Evolutionary conservation across 2,797 vertebrate genomes (phyloP).

Genomic region (Platalea minor): DNA sequence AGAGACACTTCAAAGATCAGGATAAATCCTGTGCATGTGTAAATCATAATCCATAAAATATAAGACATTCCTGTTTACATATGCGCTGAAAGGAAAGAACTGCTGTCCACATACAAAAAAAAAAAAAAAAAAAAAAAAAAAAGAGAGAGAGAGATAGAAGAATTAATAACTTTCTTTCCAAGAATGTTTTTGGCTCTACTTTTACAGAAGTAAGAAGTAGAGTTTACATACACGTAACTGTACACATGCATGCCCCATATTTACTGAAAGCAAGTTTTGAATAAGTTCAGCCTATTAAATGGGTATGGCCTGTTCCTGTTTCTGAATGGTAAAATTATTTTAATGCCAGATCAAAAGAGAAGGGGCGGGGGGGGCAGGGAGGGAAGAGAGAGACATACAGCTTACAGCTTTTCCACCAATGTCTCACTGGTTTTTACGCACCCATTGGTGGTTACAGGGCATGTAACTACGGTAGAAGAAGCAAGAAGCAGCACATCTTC

Average conservation of each 20-base stretch:
- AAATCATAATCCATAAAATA: neutral
- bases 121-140: too few relatives aligned
- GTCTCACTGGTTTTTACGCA: neutral
- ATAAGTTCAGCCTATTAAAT: neutral
- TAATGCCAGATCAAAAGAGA: neutral
- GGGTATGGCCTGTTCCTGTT: neutral
- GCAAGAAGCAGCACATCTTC: neutral
- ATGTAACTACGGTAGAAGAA: neutral
- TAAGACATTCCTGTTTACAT: neutral
- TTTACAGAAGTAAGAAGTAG: neutral
- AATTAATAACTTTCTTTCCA: neutral
- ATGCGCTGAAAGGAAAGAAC: neutral
- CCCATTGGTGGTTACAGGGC: neutral
- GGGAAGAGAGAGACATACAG: neutral
- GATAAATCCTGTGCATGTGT: neutral
- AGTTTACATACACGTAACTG: neutral
- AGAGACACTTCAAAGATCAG: neutral
- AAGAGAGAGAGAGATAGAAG: neutral
- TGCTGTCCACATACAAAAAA: neutral
- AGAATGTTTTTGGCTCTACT: neutral
- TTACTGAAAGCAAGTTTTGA: neutral
- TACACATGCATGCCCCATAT: neutral
- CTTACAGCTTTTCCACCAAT: neutral
- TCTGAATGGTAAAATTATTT: neutral
- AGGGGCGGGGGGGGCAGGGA: too few relatives aligned